Evolutionary conservation across 2,797 vertebrate species (phyloP), one percentile per base, ranked within the genome.

Genomic region (Lagocephalus sceleratus): DNA sequence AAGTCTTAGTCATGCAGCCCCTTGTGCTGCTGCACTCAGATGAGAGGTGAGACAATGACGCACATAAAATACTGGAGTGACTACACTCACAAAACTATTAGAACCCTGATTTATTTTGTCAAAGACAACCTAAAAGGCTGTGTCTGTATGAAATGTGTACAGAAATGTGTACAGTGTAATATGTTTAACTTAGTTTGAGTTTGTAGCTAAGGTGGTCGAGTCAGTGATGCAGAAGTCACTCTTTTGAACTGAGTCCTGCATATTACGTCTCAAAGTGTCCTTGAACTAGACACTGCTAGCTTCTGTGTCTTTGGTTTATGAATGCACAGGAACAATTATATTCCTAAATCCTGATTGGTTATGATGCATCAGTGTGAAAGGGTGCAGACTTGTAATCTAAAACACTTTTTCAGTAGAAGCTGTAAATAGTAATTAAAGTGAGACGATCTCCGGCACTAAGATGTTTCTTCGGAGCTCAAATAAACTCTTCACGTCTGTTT

Each of bases 1-100:
- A 79, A 85, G 83, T 81, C 82, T 78, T 78, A 76, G 75, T 85
- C 84, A 83, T 62, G 70, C 78, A 73, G 74, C 66, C 68, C 63
- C 69, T 82, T 75, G 83, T 75, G 78, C 64, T 57, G 53, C 65
- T 39, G 56, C 60, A 56, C 63, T 78, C 42, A 53, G 49, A 69
- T 29, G 29, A 29, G n/a, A n/a, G n/a, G 11, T 29, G 61, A 63
- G 20, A 68, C 6, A 66, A 60, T 43, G 47, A 67, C 45, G 59
- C 39, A 68, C 50, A 39, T 54, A 12, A 53, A 26, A n/a, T 21
- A 20, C 23, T 41, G 47, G 61, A 40, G 46, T 55, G 22, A 25
- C 21, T 46, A 6, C 5, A 16, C 10, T 44, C 42, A 21, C 11
- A 14, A 3, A 20, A 12, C 15, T 17, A 23, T 40, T 40, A 17